Conservation (phyloP, 2,113 vertebrate genomes). For the Grantiella picta region DNA sequence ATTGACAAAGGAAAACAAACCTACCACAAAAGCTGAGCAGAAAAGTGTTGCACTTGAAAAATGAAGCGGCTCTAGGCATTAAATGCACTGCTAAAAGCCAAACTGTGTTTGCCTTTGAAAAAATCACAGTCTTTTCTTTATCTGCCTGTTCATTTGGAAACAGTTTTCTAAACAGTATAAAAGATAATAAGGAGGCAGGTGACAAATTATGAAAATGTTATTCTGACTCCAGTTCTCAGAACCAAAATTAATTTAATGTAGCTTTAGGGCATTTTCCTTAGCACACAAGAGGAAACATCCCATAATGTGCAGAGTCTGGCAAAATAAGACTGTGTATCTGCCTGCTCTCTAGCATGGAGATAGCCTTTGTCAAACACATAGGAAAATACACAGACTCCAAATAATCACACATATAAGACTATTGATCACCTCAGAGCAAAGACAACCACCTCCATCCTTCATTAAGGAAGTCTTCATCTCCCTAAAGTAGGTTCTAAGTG, state of each 20-base stretch:
- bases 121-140: neutral
- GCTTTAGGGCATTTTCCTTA: neutral
- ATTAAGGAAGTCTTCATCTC: neutral
- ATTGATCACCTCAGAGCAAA: neutral
- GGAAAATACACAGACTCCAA: neutral
- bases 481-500: neutral
- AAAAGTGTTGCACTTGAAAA: neutral
- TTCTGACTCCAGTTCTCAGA: neutral
- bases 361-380: neutral
- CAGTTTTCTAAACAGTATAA: neutral
- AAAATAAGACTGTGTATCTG: neutral
- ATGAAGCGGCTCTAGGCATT: fast-evolving
- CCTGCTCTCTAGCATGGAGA: neutral
- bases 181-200: neutral
- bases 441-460: neutral
- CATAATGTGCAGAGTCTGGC: neutral
- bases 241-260: neutral
- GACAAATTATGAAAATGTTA: neutral
- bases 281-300: neutral
- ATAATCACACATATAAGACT: neutral
- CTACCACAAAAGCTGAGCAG: neutral
- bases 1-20: neutral
- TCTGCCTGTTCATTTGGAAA: neutral
- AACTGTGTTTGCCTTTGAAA: neutral
- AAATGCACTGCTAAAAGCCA: neutral